A percentile compares a stretch with the other conserved stretches of the same genome.
phyloP scores from a whole-genome alignment of 2,888 invertebrate species.

The Ophion obscuratus region DNA sequence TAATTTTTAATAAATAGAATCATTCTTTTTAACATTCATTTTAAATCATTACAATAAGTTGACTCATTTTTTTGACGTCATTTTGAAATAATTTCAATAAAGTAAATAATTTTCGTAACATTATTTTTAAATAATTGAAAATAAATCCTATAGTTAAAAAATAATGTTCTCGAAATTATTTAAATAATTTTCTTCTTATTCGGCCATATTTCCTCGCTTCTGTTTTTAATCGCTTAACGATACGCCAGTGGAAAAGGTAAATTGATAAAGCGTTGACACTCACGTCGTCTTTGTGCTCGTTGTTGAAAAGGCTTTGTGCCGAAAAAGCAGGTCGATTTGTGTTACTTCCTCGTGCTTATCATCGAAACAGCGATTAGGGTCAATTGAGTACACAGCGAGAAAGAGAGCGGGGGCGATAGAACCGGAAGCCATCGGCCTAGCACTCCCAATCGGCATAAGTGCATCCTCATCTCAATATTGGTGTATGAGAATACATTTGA shows the following conservation, averaged over 20 bases:
- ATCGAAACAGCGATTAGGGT: conserved; percentile 47
- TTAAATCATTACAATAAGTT: too few species aligned
- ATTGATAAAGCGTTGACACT: not conserved
- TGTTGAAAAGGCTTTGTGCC: not conserved
- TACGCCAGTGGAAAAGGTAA: not conserved
- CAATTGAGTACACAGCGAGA: conserved; percentile 17
- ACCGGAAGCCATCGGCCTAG: conserved; percentile 7
- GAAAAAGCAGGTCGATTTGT: conserved; percentile 31
- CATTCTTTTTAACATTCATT: too few species aligned
- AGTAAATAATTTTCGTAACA: too few species aligned
- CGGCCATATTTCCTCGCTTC: too few species aligned
- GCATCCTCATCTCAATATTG: conserved; percentile 27
- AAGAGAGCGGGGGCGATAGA: not conserved
- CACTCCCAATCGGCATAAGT: conserved; percentile 41
- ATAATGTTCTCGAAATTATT: too few species aligned
- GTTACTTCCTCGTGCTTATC: conserved; percentile 32
- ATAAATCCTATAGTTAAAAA: too few species aligned
- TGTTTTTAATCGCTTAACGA: not conserved
- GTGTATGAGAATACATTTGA: not conserved
- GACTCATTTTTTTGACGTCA: too few species aligned
- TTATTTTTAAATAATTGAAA: not conserved
- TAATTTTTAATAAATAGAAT: too few species aligned
- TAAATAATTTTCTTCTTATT: not conserved
- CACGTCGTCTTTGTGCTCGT: not conserved
- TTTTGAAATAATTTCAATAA: too few species aligned